These are phyloP conservation scores for Oncorhynchus mykiss DNA, from an alignment of 2,113 vertebrate species.

Conservation along the genomic window DNA sequence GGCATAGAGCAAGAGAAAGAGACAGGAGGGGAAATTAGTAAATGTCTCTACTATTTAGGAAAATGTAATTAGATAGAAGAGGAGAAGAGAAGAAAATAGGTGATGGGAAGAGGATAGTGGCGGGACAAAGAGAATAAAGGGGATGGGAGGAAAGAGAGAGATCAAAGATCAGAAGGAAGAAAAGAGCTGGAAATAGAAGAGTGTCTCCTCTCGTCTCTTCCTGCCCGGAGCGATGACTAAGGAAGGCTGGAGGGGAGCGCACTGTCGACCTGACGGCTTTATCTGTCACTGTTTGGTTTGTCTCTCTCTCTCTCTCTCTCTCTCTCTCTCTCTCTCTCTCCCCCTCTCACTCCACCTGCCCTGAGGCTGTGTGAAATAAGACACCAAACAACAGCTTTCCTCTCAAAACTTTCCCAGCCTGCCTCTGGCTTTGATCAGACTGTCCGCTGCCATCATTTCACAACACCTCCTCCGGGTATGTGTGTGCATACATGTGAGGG, in stretches of 20 bases:
- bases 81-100: slow-evolving; percentile 8
- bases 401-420: slow-evolving; percentile 81
- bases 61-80: slow-evolving; percentile 53
- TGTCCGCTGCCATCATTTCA: slow-evolving; percentile 73
- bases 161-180: slow-evolving; percentile 15
- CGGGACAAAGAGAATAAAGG: neutral
- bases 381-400: slow-evolving; percentile 81
- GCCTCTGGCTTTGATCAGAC: slow-evolving; percentile 73
- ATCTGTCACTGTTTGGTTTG: slow-evolving; percentile 59
- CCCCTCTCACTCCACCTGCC: slow-evolving; percentile 49
- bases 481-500: neutral
- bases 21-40: neutral
- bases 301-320: neutral
- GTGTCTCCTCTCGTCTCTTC: slow-evolving; percentile 52
- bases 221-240: slow-evolving; percentile 71
- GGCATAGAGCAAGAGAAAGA: slow-evolving; percentile 8
- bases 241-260: slow-evolving; percentile 42
- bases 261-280: slow-evolving; percentile 67
- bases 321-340: neutral
- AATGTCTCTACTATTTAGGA: too few relatives aligned
- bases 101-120: slow-evolving; percentile 18
- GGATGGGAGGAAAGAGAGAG: slow-evolving; percentile 16
- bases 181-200: slow-evolving; percentile 60
- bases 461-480: slow-evolving; percentile 14
- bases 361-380: slow-evolving; percentile 75